phyloP scores from a whole-genome alignment of 2,797 vertebrate genomes.

The Mormyrus hasselquistii region DNA sequence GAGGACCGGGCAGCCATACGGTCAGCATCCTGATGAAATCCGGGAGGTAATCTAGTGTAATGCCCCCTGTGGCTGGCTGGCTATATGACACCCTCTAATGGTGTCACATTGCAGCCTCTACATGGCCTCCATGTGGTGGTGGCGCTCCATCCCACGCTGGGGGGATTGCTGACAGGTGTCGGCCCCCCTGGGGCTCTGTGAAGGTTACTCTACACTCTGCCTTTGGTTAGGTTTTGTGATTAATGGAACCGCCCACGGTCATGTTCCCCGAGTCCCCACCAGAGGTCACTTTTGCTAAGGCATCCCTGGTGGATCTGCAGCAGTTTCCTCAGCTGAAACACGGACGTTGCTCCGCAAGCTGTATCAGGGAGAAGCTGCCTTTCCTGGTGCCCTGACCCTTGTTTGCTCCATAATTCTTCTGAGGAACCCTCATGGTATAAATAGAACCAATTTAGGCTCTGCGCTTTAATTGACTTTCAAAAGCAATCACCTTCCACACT shows the following conservation, averaged over 20 bases:
- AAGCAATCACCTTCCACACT: not conserved
- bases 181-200: not conserved
- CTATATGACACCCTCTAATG: not conserved
- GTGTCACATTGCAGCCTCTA: not conserved
- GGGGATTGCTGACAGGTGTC: not conserved
- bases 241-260: not conserved
- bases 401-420: not conserved
- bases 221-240: not conserved
- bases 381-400: not conserved
- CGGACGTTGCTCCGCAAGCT: not conserved
- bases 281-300: not conserved
- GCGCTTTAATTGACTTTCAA: not conserved
- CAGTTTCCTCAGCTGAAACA: not conserved
- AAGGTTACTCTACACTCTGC: not conserved
- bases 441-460: not conserved
- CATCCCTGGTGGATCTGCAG: not conserved
- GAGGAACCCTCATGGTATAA: not conserved
- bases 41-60: not conserved
- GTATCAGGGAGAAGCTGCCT: not conserved
- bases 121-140: not conserved
- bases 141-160: not conserved
- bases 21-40: not conserved
- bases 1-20: not conserved
- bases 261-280: not conserved
- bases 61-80: not conserved